phyloP scores from a whole-genome alignment of 2,797 vertebrate genomes.

The Channa striata region DNA sequence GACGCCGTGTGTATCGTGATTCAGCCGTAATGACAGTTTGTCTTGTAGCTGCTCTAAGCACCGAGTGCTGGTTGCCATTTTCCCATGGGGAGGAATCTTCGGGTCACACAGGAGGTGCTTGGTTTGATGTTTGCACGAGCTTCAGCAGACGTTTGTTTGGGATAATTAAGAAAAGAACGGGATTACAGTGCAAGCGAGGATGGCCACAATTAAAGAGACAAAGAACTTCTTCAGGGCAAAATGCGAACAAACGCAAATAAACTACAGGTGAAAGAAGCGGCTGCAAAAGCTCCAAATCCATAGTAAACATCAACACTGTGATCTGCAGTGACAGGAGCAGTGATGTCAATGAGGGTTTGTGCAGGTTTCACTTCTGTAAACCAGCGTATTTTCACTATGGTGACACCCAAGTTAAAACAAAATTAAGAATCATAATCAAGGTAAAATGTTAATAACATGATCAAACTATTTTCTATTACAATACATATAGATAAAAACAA shows the following conservation, averaged over 20 bases:
- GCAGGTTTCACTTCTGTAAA: slow-evolving; percentile 58
- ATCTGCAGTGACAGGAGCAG: slow-evolving; percentile 4
- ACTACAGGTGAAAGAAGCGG: not conserved
- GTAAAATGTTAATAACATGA: no score
- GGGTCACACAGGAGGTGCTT: slow-evolving; percentile 51
- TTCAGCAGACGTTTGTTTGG: slow-evolving; percentile 52
- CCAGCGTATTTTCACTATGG: not conserved
- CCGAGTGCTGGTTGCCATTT: slow-evolving; percentile 26
- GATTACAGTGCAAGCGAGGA: slow-evolving; percentile 1
- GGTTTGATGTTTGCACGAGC: slow-evolving; percentile 51
- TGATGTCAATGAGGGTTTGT: slow-evolving; percentile 42
- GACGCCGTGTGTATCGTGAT: slow-evolving; percentile 16
- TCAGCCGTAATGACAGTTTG: slow-evolving; percentile 66
- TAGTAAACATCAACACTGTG: slow-evolving; percentile 20
- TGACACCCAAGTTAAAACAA: no score
- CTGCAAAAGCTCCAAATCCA: slow-evolving; percentile 7
- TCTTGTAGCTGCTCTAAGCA: slow-evolving; percentile 45
- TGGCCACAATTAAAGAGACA: not conserved
- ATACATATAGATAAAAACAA: no score
- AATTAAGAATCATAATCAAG: no score
- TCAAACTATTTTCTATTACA: no score
- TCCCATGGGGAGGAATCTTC: slow-evolving; percentile 57
- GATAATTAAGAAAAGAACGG: slow-evolving; percentile 35
- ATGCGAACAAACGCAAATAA: not conserved
- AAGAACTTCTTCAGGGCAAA: not conserved